Base-by-base conservation (phyloP, 2,113 vertebrate species). In the Bufo gargarizans region DNA sequence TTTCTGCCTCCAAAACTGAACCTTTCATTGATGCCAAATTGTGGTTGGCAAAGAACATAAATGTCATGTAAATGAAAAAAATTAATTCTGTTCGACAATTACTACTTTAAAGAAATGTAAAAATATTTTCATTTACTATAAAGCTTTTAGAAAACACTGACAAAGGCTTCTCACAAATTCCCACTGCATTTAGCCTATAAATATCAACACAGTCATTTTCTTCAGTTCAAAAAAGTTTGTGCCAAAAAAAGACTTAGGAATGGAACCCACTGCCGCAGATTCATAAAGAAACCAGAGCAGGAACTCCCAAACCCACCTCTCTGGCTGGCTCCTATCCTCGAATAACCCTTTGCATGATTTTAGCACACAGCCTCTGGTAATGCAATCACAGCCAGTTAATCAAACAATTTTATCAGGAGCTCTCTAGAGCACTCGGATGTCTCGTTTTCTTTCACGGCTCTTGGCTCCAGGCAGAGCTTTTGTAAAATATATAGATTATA, bases 401-500 rank as follows among this genome's bases (percentile, higher is more conserved):
- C 87, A 89, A 88, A 88, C 56, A 53, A 78, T 56, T 84, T 89
- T 89, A 89, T 89, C 82, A 8, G 47, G 71, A 69, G 47, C 58
- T 50, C 72, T 77, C 71, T n/a, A 69, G 56, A 78, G 81, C 49
- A 59, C 79, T 88, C 53, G 58, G 72, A 84, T 56, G 58, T 84
- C 81, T 88, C 58, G 20, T 84, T 84, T 84, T 77, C 87, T 88
- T 84, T 56, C n/a, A 88, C 81, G 20, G 79, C 33, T 76, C 14
- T 88, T 83, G 77, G 87, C 87, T 89, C 61, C 72, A 76, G 81
- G 82, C 81, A 69, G 82, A 89, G 78, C 87, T 78, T 88, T 88
- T 88, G 86, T 72, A 88, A 65, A 88, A 83, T 83, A 83, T 88
- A 83, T 89, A 69, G 82, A 84, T 89, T 88, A 56, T 69, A 84